A percentile compares a stretch with the other conserved stretches of the same genome.
phyloP scores from a whole-genome alignment of 2,888 invertebrate species.

The Dicycla oo region DNA sequence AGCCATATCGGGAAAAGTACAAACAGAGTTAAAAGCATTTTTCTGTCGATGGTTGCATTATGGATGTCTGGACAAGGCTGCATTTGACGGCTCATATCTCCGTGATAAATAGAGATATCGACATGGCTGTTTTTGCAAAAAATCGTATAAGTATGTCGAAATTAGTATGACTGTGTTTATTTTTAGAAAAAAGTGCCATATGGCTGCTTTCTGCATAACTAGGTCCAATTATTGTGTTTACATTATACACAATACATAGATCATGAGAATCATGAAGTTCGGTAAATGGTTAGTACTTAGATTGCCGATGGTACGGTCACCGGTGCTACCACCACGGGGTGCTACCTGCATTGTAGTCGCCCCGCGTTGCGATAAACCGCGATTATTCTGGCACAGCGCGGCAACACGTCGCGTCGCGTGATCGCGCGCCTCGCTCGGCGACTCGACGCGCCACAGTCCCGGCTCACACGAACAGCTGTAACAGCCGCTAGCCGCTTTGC shows the following conservation, averaged over 20 bases:
- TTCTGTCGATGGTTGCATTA: too few species aligned
- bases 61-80: too few species aligned
- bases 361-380: conserved; percentile 41
- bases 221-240: background rate
- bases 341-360: conserved; percentile 13
- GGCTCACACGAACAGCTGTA: conserved; percentile 21
- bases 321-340: too few species aligned
- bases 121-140: too few species aligned
- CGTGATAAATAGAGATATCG: too few species aligned
- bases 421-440: conserved; percentile 52
- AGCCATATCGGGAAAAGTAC: too few species aligned
- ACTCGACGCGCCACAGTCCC: conserved; percentile 31
- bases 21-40: too few species aligned
- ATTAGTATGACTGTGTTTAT: too few species aligned
- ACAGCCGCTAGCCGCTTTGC: background rate
- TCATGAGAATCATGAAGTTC: conserved; percentile 1
- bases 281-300: conserved; percentile 19
- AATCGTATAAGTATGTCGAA: too few species aligned
- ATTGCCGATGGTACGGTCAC: background rate
- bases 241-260: background rate
- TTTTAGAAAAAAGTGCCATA: too few species aligned
- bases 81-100: too few species aligned
- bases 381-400: conserved; percentile 50
- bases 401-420: conserved; percentile 68
- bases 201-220: too few species aligned